Percentiles rank a stretch among this genome's conserved stretches.
Evolutionary conservation across 1,140 invertebrate species (phyloP).

Genomic region (Agraylea sexmaculata): DNA sequence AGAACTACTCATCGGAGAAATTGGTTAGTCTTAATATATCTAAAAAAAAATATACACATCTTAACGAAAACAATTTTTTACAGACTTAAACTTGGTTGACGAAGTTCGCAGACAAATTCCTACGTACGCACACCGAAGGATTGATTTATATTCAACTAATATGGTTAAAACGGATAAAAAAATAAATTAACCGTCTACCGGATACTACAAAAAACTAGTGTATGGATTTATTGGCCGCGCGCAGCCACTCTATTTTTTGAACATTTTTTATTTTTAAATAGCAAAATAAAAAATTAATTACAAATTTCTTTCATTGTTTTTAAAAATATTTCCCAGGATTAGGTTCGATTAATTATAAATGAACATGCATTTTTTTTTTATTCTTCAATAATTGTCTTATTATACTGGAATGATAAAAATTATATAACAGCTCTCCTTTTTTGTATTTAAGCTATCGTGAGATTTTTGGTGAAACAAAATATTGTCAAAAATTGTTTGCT

Average conservation of each 20-base stretch:
- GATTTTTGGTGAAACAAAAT: too few species aligned
- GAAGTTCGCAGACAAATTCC: conserved; percentile 74
- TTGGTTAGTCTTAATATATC: conserved; percentile 34
- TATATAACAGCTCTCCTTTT: too few species aligned
- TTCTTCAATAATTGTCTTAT: too few species aligned
- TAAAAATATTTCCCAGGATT: too few species aligned
- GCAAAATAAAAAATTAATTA: background rate
- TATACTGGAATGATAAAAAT: too few species aligned
- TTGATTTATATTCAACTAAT: conserved; percentile 66
- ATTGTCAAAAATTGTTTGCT: too few species aligned
- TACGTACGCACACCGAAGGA: conserved; percentile 59
- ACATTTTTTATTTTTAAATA: background rate
- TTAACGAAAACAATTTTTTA: conserved; percentile 20
- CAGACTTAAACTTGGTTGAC: conserved; percentile 61
- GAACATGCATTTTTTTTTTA: too few species aligned
- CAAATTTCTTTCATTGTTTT: too few species aligned
- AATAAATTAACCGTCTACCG: background rate
- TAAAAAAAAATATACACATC: background rate
- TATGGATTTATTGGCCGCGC: background rate
- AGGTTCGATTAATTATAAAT: too few species aligned
- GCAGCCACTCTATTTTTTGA: background rate
- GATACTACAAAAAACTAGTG: background rate
- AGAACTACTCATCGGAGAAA: conserved; percentile 59
- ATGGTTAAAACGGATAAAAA: too few species aligned
- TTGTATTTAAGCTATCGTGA: too few species aligned